These are phyloP conservation scores for Drosophila paulistorum DNA, from an alignment of 1,140 invertebrate genomes.

Conservation along the genomic window DNA sequence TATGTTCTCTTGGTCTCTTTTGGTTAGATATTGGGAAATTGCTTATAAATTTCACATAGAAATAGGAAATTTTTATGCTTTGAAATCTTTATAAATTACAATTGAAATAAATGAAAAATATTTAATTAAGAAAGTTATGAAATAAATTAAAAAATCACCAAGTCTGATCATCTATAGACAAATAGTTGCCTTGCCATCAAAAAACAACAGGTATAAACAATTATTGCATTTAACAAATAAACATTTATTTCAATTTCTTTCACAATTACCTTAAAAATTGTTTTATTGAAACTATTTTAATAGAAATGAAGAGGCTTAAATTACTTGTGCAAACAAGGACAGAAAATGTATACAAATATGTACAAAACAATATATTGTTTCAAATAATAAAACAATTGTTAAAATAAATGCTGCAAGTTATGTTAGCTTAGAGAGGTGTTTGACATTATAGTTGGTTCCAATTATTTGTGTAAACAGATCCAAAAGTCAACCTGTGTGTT, in stretches of 20 bases:
- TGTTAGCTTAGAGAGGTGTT: neutral
- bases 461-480: constrained; percentile 4
- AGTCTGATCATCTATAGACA: no score
- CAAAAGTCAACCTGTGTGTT: neutral
- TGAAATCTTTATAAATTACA: no score
- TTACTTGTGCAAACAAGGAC: neutral
- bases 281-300: neutral
- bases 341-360: neutral
- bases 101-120: no score
- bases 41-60: neutral
- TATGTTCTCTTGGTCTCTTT: neutral
- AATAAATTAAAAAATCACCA: no score
- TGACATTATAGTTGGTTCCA: neutral
- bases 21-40: neutral
- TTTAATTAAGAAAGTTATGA: no score
- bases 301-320: neutral
- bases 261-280: neutral
- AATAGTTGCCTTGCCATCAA: no score
- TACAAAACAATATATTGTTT: neutral
- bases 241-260: neutral
- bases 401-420: neutral
- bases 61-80: neutral
- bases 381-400: neutral
- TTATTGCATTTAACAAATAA: no score
- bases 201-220: no score